Evolutionary conservation across 1,140 invertebrate genomes (phyloP).

Genomic region (Adelges cooleyi): DNA sequence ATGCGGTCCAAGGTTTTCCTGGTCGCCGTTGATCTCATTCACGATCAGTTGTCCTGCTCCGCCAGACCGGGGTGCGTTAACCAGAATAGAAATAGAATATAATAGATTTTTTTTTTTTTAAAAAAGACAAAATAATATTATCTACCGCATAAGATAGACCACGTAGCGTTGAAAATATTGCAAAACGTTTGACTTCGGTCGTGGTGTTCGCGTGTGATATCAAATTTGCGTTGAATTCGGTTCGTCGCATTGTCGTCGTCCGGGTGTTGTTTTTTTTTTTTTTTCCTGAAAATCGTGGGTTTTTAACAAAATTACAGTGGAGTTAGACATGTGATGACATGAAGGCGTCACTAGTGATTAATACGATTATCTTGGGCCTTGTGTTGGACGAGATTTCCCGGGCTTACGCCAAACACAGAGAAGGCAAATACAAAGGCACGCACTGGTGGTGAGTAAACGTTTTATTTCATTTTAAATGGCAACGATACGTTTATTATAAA

Average conservation of each 20-base stretch:
- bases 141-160: too few relatives aligned
- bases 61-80: slow-evolving; percentile 6
- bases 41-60: slow-evolving; percentile 13
- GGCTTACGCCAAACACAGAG: neutral
- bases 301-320: too few relatives aligned
- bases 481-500: too few relatives aligned
- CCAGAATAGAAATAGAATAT: neutral
- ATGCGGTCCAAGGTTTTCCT: neutral
- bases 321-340: slow-evolving; percentile 24
- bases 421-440: slow-evolving; percentile 19
- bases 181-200: too few relatives aligned
- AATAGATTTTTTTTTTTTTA: too few relatives aligned
- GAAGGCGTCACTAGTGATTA: neutral
- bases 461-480: too few relatives aligned
- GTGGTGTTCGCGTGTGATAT: too few relatives aligned
- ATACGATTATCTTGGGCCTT: neutral
- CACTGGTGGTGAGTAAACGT: slow-evolving; percentile 20
- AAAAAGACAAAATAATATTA: too few relatives aligned
- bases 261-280: neutral
- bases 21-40: neutral
- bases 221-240: too few relatives aligned
- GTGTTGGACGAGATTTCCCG: neutral
- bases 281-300: too few relatives aligned
- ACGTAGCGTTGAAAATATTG: too few relatives aligned
- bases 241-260: neutral